Conservation (phyloP, 2,113 vertebrate species). For the Strix uralensis region DNA sequence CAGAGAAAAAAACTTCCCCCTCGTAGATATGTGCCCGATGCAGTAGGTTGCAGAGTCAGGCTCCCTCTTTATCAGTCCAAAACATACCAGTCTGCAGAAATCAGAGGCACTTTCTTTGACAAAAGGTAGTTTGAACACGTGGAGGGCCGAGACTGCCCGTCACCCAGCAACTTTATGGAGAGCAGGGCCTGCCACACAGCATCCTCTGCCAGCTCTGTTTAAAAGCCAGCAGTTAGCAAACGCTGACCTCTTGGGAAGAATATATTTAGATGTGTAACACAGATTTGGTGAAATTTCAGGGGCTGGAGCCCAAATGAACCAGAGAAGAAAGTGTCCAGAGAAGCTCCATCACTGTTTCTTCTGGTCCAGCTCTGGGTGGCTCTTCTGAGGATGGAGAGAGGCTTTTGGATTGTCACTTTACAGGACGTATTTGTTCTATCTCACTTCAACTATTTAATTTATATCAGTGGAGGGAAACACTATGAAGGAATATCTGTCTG, state of each 20-base stretch:
- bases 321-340: neutral
- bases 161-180: neutral
- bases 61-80: neutral
- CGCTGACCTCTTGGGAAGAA: neutral
- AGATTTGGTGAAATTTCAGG: neutral
- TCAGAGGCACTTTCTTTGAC: neutral
- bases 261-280: neutral
- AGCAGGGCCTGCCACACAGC: neutral
- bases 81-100: neutral
- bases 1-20: neutral
- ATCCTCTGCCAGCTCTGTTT: neutral
- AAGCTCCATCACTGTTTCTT: neutral
- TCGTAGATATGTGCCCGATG: accelerated
- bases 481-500: neutral
- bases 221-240: neutral
- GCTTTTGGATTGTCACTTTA: neutral
- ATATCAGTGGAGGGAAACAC: neutral
- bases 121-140: neutral
- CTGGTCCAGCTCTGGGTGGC: neutral
- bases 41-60: neutral
- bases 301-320: neutral
- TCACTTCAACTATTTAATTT: neutral
- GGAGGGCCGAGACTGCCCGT: neutral
- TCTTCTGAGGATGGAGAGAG: neutral
- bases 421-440: neutral